Evolutionary conservation across 1,140 invertebrate species (phyloP).

Genomic region (Camponotus pennsylvanicus): DNA sequence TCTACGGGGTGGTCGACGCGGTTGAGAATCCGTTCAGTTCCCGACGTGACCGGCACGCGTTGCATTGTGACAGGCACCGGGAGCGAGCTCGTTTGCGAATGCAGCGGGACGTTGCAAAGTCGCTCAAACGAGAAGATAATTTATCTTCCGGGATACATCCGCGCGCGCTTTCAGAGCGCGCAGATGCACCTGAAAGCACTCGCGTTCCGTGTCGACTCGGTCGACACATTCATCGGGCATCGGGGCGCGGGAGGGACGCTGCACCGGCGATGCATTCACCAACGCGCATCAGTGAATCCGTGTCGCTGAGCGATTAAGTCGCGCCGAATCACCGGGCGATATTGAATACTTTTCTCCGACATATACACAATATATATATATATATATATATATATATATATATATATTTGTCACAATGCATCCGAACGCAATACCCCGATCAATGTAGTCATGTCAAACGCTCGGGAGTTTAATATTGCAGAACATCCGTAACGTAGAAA

Average conservation of each 20-base stretch:
- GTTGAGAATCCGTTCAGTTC: conserved; percentile 15
- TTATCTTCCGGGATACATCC: conserved; percentile 52
- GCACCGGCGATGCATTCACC: conserved; percentile 19
- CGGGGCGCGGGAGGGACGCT: conserved; percentile 5
- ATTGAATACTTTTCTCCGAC: conserved; percentile 40
- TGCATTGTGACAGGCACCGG: conserved; percentile 68
- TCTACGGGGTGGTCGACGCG: conserved; percentile 32
- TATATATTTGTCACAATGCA: conserved; percentile 40
- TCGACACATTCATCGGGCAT: conserved; percentile 9
- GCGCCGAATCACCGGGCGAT: conserved; percentile 29
- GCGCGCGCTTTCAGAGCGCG: conserved; percentile 30
- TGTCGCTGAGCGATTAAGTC: conserved; percentile 54
- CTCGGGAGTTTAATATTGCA: conserved; percentile 44
- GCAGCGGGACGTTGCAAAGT: conserved; percentile 45
- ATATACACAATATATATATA: not conserved
- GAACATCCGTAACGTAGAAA: conserved; percentile 28
- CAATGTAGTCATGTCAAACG: conserved; percentile 40
- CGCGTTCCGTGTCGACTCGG: conserved; percentile 27
- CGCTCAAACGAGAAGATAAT: conserved; percentile 59
- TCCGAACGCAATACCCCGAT: conserved; percentile 22
- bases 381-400: too few relatives aligned
- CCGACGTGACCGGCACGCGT: conserved; percentile 39
- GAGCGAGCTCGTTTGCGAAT: conserved; percentile 68
- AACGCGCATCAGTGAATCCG: conserved; percentile 29
- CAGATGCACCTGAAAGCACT: conserved; percentile 37